These are phyloP conservation scores for Cydia amplana DNA, from an alignment of 1,140 invertebrate genomes.

Conservation along the genomic window DNA sequence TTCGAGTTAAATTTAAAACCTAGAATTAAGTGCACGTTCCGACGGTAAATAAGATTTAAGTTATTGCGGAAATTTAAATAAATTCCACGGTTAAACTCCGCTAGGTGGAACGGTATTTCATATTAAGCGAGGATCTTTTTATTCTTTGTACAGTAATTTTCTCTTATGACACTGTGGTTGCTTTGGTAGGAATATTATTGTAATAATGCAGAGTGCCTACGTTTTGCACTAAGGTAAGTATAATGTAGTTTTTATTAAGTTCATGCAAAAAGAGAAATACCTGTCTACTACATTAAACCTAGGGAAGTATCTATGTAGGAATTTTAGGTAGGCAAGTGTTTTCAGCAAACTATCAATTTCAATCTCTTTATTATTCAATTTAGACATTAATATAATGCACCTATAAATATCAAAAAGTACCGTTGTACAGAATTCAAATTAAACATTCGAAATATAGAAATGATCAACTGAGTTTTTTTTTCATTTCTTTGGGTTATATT, in stretches of 20 bases:
- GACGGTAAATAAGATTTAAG: conserved; percentile 30
- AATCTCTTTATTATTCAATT: too few relatives aligned
- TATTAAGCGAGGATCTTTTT: conserved; percentile 3
- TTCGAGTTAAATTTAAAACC: conserved; percentile 33
- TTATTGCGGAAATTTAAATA: conserved; percentile 33
- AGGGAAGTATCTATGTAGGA: too few relatives aligned
- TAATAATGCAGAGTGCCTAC: conserved; percentile 4
- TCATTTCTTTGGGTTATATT: too few relatives aligned
- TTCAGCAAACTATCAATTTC: too few relatives aligned
- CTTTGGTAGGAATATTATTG: conserved; percentile 12
- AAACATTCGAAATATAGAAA: too few relatives aligned
- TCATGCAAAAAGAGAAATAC: neutral
- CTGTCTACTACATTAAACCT: too few relatives aligned
- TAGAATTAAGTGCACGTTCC: conserved; percentile 27
- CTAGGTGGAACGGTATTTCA: conserved; percentile 13
- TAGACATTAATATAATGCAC: too few relatives aligned
- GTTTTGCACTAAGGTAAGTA: neutral
- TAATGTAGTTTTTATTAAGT: neutral
- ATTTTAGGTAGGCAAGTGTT: too few relatives aligned
- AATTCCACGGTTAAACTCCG: conserved; percentile 23
- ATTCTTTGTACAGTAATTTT: conserved; percentile 13
- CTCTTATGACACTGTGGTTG: conserved; percentile 9
- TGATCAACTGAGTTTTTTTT: too few relatives aligned
- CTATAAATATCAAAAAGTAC: too few relatives aligned
- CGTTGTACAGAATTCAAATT: too few relatives aligned